phyloP scores from a whole-genome alignment of 2,888 invertebrate species.

The Thalpophila matura region DNA sequence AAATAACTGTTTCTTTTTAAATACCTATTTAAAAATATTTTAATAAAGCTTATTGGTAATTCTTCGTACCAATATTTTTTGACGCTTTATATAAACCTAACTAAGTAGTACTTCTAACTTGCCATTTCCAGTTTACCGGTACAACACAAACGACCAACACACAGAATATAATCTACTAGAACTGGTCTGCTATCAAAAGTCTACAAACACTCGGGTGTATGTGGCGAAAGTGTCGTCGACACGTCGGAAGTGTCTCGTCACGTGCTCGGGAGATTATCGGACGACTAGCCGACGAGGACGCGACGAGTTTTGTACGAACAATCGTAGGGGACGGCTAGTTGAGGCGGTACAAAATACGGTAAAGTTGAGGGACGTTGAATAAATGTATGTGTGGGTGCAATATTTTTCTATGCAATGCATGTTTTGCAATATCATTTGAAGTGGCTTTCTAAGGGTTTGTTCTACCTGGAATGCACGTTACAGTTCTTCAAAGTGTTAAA shows the following conservation, averaged over 20 bases:
- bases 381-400: slow-evolving; percentile 8
- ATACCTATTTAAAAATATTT: too few relatives aligned
- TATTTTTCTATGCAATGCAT: slow-evolving; percentile 13
- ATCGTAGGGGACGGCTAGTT: slow-evolving; percentile 47
- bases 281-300: slow-evolving; percentile 57
- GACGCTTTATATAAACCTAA: neutral
- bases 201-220: slow-evolving; percentile 37
- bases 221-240: slow-evolving; percentile 70
- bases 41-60: too few relatives aligned
- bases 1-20: too few relatives aligned
- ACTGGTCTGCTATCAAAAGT: slow-evolving; percentile 43
- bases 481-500: neutral
- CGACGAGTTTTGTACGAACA: slow-evolving; percentile 62
- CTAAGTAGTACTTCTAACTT: too few relatives aligned
- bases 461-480: too few relatives aligned
- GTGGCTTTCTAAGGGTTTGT: too few relatives aligned
- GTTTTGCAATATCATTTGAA: neutral
- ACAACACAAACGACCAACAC: neutral
- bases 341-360: slow-evolving; percentile 35
- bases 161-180: slow-evolving; percentile 2
- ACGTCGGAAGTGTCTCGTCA: slow-evolving; percentile 71
- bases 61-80: too few relatives aligned
- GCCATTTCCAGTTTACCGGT: neutral
- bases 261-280: slow-evolving; percentile 68
- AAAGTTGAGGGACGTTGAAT: slow-evolving; percentile 42